These are phyloP conservation scores for Drosophila kanapiae DNA, from an alignment of 1,140 invertebrate species.

Conservation along the genomic window DNA sequence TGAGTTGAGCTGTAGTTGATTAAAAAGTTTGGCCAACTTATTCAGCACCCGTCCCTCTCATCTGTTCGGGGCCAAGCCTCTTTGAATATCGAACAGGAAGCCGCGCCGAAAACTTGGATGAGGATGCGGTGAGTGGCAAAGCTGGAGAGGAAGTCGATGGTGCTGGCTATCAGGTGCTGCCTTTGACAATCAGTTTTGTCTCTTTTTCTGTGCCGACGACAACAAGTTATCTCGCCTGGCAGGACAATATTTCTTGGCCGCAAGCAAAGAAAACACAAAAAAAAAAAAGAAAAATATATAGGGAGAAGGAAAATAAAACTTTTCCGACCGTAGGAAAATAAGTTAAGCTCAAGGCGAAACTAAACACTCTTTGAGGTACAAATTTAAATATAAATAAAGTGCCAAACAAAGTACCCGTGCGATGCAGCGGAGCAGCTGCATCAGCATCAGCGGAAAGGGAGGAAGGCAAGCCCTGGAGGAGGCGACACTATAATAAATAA, in stretches of 20 bases:
- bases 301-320: constrained; percentile 48
- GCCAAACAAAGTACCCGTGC: constrained; percentile 73
- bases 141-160: neutral
- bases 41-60: neutral
- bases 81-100: constrained; percentile 73
- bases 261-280: constrained; percentile 34
- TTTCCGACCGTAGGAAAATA: constrained; percentile 58
- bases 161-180: constrained; percentile 39
- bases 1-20: constrained; percentile 68
- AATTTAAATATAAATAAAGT: constrained; percentile 84
- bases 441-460: neutral
- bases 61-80: neutral
- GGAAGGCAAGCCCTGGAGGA: constrained; percentile 38
- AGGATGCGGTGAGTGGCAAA: constrained; percentile 1
- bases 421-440: constrained; percentile 64
- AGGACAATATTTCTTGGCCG: constrained; percentile 56
- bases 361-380: constrained; percentile 79
- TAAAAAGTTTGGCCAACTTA: constrained; percentile 74
- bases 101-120: constrained; percentile 23
- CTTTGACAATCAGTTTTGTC: constrained; percentile 55
- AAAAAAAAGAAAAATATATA: neutral
- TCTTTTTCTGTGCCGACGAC: constrained; percentile 36
- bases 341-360: constrained; percentile 67
- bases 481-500: constrained; percentile 75
- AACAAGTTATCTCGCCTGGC: constrained; percentile 52